Conservation (phyloP, 2,888 invertebrate species). For the Ormyrus thymus region DNA sequence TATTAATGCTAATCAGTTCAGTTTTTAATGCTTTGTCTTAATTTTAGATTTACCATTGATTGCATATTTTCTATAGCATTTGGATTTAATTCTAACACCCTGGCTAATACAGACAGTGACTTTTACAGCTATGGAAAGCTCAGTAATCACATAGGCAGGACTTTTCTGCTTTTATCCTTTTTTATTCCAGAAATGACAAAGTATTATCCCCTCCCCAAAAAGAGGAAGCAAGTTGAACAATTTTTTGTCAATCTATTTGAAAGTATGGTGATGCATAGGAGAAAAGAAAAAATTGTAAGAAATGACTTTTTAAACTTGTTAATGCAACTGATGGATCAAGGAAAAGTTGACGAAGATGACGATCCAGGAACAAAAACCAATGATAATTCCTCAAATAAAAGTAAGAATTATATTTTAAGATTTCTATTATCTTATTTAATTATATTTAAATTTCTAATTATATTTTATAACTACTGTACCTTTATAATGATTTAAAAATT, state of each 20-base stretch:
- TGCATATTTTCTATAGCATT: constrained; percentile 43
- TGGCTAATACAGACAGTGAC: constrained; percentile 16
- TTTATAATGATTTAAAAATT: not conserved
- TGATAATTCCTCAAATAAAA: too few relatives aligned
- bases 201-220: not conserved
- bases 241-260: not conserved
- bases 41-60: constrained; percentile 40
- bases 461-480: too few relatives aligned
- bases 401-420: too few relatives aligned
- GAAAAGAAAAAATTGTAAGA: too few relatives aligned
- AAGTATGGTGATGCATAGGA: too few relatives aligned
- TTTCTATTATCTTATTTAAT: too few relatives aligned
- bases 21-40: not conserved
- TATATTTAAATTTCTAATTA: too few relatives aligned
- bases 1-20: too few relatives aligned
- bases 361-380: too few relatives aligned
- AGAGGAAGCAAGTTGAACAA: not conserved
- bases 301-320: too few relatives aligned
- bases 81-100: constrained; percentile 40
- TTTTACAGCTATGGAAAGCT: constrained; percentile 39
- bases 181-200: constrained; percentile 52
- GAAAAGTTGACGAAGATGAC: too few relatives aligned
- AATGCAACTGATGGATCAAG: too few relatives aligned
- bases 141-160: constrained; percentile 52
- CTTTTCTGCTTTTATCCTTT: constrained; percentile 56